phyloP scores from a whole-genome alignment of 1,140 invertebrate species.

The Camponotus vicinus region DNA sequence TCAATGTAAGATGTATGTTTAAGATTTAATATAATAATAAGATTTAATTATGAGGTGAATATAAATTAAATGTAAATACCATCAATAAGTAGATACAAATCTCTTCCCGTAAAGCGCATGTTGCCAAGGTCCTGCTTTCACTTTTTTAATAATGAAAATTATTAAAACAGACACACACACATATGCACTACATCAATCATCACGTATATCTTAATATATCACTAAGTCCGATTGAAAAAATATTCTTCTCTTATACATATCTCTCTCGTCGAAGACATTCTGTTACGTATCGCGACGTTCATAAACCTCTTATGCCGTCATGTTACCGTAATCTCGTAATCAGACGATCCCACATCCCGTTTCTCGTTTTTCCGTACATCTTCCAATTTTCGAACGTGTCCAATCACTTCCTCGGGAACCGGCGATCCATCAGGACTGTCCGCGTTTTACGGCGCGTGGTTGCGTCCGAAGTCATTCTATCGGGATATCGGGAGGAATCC shows the following conservation, averaged over 20 bases:
- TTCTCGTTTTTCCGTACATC: conserved; percentile 45
- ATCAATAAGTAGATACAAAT: too few species aligned
- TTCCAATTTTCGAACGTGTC: conserved; percentile 30
- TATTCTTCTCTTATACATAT: not conserved
- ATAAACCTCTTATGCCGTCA: conserved; percentile 27
- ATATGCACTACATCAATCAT: too few species aligned
- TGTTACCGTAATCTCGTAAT: conserved; percentile 31
- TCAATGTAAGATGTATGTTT: not conserved
- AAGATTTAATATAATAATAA: too few species aligned
- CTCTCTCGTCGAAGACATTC: not conserved
- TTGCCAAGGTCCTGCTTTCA: not conserved
- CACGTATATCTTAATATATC: not conserved
- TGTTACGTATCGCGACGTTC: not conserved
- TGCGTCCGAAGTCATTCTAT: not conserved
- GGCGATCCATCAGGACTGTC: not conserved
- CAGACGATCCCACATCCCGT: conserved; percentile 37
- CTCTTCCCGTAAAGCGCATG: too few species aligned
- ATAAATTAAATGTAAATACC: too few species aligned
- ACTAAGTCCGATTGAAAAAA: not conserved
- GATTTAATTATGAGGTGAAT: not conserved
- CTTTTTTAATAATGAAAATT: not conserved
- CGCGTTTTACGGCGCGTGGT: not conserved
- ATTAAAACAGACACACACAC: not conserved
- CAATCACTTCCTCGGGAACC: not conserved
- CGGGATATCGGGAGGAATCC: not conserved